Evolutionary conservation across 2,797 vertebrate species (phyloP), one percentile per base, ranked within the genome.

Genomic region (Peromyscus aztecus): DNA sequence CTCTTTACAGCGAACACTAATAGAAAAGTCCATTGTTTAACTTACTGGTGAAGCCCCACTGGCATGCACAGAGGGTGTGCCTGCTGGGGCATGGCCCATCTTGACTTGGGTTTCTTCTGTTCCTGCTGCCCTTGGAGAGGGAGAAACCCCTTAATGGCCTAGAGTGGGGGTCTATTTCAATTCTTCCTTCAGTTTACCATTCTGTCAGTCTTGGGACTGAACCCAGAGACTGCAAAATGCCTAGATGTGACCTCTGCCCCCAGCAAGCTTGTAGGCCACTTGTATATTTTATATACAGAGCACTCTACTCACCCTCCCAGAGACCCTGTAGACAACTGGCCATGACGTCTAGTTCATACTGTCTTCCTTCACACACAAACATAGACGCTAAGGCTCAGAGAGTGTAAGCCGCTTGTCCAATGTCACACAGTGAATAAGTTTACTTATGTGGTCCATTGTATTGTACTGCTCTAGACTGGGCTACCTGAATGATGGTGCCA

Each of bases 301-400:
- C 4, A 10, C 11, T 23, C 43, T 34, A 19, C 52, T 29, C 9
- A 37, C 6, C 3, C 1, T 52, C 11, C 40, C 31, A 52, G 65
- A 86, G 71, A 29, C 5, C 24, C 46, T 77, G 34, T 19, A 43
- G 69, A 81, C 55, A 61, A 14, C 0, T 3, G 49, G 29, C 57
- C 49, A 19, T 27, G 77, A 27, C 27, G 24, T n/a, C 46, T 6
- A 34, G 55, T 78, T 57, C 67, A 29, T 57, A 46, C 37, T 24
- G 29, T 31, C 17, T 8, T 82, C 6, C 40, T 34, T n/a, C 21
- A 71, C 88, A 80, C 34, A 84, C 29, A 63, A 89, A 82, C 3
- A 55, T 19, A 86, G 65, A 94, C 21, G 21, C 85, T 40, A 81
- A 92, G 84, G 81, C 52, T 87, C 76, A n/a, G 88, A 59, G 16